Base-by-base conservation (phyloP, 92 coral and sea anemone genomes). In the Epizoanthus rinbou region DNA sequence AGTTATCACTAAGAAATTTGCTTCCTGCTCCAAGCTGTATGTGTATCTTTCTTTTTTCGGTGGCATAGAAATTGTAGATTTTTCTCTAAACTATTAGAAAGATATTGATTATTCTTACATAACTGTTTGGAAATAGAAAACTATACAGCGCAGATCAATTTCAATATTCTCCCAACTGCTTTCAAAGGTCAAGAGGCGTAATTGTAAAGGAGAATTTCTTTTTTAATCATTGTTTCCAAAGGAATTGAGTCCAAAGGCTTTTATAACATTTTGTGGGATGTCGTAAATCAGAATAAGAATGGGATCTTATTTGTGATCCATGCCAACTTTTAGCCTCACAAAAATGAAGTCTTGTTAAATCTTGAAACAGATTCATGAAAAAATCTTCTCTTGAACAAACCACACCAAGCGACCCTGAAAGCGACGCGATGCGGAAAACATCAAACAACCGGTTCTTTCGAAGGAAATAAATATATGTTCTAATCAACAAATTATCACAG, bases 361-460 rank as follows among this genome's bases (percentile, higher is more conserved):
- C 3, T 18, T 63, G 68, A 63, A 63, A 63, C 37, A 63, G 37
- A 63, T 63, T 18, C 17, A 8, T 63, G 68, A 63, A 63, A 63
- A 63, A 63, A 25, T 39, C 43, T 39, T 39, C 43, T 39, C 43
- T 39, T 39, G 43, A 39, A 39, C 43, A 39, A 39, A 39, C 43
- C 3, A 39, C 43, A 39, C 43, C 43, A 39, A 39, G 43, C 43
- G 43, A 22, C 8, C 3, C 17, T 2, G 14, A 7, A 63, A 63
- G 68, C 68, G 68, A 63, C 35, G 68, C 68, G 35, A 18, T 14
- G 68, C 68, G 37, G 37, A 63, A 63, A 63, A 63, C 68, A 63
- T 63, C 68, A 63, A 63, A 39, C 43, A 39, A 63, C 68, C 68
- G 68, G 68, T 63, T 63, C 37, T 63, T 63, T 63, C 68, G 68